Base-by-base conservation (phyloP, 2,888 invertebrate species). In the Xestia c-nigrum region DNA sequence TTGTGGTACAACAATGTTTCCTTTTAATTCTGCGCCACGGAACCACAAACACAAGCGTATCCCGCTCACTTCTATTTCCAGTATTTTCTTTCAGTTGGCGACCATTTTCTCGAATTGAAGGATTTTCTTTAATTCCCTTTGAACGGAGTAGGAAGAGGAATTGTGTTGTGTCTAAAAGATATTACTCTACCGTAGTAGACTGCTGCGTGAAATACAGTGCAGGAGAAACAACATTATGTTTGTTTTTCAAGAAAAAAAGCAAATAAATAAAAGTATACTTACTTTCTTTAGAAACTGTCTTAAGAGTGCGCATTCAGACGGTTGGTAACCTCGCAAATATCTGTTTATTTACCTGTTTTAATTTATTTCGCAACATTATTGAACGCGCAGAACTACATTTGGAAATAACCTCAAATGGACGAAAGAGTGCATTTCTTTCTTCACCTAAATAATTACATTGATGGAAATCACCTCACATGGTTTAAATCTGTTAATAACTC, bases 21-120 rank as follows among this genome's bases (percentile, higher is more conserved):
- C 55, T 74, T 78, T 72, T 65, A 72, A 74, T 78, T 76, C 50
- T 9, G 40, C 40, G 24, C 50, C 12, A 55, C 67, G 40, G 76
- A 81, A 77, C 83, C 76, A 61, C 66, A 64, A 63, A 59, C 74
- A 59, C 67, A 40, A 55, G 40, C 40, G 66, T 68, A 55, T 46
- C 61, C 52, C 14, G 65, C 67, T 72, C 55, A 64, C 59, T 67
- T 61, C 63, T 61, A 68, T 77, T 76, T 24, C 64, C 69, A 74
- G 76, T 77, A 74, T 84, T 85, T 85, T 83, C 76, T 78, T 80
- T 76, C 67, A 74, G 72, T 75, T 77, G 66, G 65, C 69, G 66
- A 61, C 73, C 74, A 79, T 86, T 87, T 77, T 77, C 81, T 81
- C 66, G 72, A 81, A 86, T 87, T 86, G 86, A 86, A 76, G 78